Base-by-base conservation (phyloP, 1,140 invertebrate species). In the Delia radicum region DNA sequence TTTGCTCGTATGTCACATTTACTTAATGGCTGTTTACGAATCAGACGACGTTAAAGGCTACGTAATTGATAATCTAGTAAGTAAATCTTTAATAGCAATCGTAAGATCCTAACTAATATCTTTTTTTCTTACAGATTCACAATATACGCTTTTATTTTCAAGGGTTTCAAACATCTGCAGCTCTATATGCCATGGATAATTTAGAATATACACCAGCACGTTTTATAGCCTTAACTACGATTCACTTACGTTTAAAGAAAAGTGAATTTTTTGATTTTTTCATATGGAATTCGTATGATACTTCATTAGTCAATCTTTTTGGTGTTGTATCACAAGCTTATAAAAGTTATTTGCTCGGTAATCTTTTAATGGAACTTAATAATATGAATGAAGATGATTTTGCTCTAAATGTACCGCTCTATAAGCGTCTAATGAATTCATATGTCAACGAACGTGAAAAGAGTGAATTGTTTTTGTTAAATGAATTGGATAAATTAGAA, bases 131-230 rank as follows among this genome's bases (percentile, higher is more conserved):
- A 1, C 24, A 85, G 83, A 80, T 85, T 76, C 81, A 81, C 78
- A 85, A 85, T 73, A 85, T 85, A 37, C 77, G 83, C 0, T 85
- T 85, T 55, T 85, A 85, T 73, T 73, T 75, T 6, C 78, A 80
- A 48, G 80, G 76, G 67, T 80, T 85, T 73, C 2, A 62, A 75
- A 74, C 72, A 12, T 37, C 28, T 8, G 12, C 15, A 21, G 29
- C 28, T 5, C 8, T 67, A 3, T 72, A 31, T 6, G 55, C 8
- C 65, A 73, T 67, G 33, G 77, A 75, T 3, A 74, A 75, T 21
- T 75, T 74, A 13, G 48, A 77, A 26, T 81, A 81, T n/a, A 85
- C 83, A 2, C 81, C 83, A 2, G 83, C 81, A 1, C 79, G 81
- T 0, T 77, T 85, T 6, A 85, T 85, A 74, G 83, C 83, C 13